Base-by-base conservation (phyloP, 2,797 vertebrate genomes). In the Myotis myotis region DNA sequence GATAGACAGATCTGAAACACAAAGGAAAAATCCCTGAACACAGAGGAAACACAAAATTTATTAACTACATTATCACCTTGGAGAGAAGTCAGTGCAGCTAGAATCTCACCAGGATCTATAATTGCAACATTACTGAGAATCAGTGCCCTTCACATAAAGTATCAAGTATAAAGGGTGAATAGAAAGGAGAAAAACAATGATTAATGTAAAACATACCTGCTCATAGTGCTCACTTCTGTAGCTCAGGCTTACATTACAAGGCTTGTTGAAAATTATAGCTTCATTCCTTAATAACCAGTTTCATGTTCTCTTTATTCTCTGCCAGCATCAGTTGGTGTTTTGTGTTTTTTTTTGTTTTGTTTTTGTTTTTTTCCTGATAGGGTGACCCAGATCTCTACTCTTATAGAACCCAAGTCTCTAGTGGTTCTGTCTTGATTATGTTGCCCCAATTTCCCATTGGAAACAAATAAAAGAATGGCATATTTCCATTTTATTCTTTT, bases 401-500 rank as follows among this genome's bases (percentile, higher is more conserved):
- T 8, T 70, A 5, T 41, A 60, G 55, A 41, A 66, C 3, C 36
- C 36, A 55, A 36, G 44, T 88, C 33, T 68, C 44, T 62, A 41
- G n/a, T 51, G 28, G n/a, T 78, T 30, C 3, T 84, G 1, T 83
- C 36, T 76, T n/a, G 12, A 47, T 83, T 62, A 51, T 53, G 6
- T 30, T 68, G 78, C 20, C n/a, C 88, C 28, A 72, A 16, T 62
- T 92, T 80, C 11, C 9, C 55, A 20, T 20, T 84, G 33, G n/a
- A 49, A 83, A 76, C 41, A 49, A 70, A 71, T 38, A 47, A 62
- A 30, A 62, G 12, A 62, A 30, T 44, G 72, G 15, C 0, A 9
- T 68, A 60, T 92, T 89, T 94, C 10, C 23, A 55, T 78, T 85
- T 82, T 66, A 28, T 87, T 82, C 10, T 74, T 78, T 89, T 53